Percentiles rank a stretch among this genome's conserved stretches.
phyloP scores from a whole-genome alignment of 1,140 invertebrate genomes.

The Paramacrobiotus metropolitanus region DNA sequence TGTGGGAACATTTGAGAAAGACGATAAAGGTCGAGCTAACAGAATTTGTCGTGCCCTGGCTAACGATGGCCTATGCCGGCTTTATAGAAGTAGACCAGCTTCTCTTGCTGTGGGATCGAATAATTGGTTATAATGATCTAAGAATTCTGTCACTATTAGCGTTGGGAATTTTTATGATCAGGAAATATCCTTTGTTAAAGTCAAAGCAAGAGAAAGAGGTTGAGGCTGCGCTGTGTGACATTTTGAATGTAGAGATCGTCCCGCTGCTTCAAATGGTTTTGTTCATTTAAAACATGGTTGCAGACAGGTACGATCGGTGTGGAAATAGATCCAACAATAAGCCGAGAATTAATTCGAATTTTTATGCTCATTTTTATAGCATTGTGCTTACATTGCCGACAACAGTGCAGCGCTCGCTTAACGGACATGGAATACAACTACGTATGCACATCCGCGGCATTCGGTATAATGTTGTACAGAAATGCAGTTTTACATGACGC shows the following conservation, averaged over 20 bases:
- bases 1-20: conserved; percentile 58
- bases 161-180: neutral
- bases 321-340: too few species aligned
- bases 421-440: too few species aligned
- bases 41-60: neutral
- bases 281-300: too few species aligned
- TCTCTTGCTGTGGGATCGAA: neutral
- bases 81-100: neutral
- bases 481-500: too few species aligned
- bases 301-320: too few species aligned
- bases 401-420: too few species aligned
- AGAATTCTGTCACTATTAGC: neutral
- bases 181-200: neutral
- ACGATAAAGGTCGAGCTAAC: neutral
- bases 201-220: neutral
- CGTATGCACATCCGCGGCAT: too few species aligned
- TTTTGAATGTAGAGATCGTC: neutral
- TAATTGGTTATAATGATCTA: neutral
- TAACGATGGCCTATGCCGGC: neutral
- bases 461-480: too few species aligned
- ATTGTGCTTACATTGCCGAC: too few species aligned
- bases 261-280: neutral
- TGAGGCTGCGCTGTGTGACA: neutral
- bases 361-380: too few species aligned
- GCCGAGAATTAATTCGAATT: too few species aligned